Base-by-base conservation (phyloP, 2,888 invertebrate species). In the Pheosia tremula region DNA sequence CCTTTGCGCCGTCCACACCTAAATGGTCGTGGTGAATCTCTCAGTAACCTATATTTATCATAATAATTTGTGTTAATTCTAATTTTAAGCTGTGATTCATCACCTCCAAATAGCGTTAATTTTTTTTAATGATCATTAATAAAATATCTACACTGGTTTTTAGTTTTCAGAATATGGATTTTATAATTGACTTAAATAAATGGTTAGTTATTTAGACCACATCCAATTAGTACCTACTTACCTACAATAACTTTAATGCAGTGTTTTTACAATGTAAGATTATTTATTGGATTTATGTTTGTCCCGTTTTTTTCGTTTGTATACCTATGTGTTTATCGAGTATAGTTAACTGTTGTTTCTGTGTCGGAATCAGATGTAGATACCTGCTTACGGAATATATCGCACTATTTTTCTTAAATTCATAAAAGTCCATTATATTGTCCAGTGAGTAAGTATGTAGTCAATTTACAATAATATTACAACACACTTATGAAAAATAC, bases 1-100 rank as follows among this genome's bases (percentile, higher is more conserved):
- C 95, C 57, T 98, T 97, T 81, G 90, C 94, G 47, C 94, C 95
- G 2, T 90, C 96, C 56, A 83, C 85, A 62, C 95, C 95, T 24
- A 82, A 86, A 64, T 96, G 96, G 95, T 91, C 93, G 59, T 95
- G 95, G 95, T 89, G 91, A 90, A 89, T 86, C 82, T 86, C 79
- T 71, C 63, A 63, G 60, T 60, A 62, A 67, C 56, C 57, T 67
- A 61, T 57, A 58, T 58, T 60, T 62, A 65, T 71, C 75, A 77
- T 79, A 79, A 74, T 77, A 74, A 74, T 71, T 74, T 66, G 62
- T 71, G 65, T 69, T 69, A 70, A 68, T 63, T 59, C 2, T 71
- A 71, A 67, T 66, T 64, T 68, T 71, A 70, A 66, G 66, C 56
- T 54, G 59, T 59, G 63, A 62, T 72, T 68, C 63, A 68, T 66